phyloP scores from a whole-genome alignment of 2,888 invertebrate species.

The Orchesella flavescens region DNA sequence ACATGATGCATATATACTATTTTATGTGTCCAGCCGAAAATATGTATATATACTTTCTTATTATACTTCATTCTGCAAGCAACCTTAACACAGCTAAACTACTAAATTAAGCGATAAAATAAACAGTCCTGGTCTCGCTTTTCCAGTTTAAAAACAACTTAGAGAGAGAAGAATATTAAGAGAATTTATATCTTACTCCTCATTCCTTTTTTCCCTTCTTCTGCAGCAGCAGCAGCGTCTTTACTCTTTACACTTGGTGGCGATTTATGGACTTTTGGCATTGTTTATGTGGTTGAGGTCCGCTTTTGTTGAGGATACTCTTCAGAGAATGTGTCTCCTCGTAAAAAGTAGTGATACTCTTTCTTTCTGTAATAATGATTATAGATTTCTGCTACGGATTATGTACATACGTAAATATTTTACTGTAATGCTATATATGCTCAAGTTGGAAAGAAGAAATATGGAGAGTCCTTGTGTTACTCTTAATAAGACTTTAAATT shows the following conservation, averaged over 20 bases:
- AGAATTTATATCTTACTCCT: no score
- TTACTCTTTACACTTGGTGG: slow-evolving; percentile 17
- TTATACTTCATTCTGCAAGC: no score
- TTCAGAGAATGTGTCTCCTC: slow-evolving; percentile 1
- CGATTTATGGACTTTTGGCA: slow-evolving; percentile 35
- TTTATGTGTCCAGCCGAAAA: no score
- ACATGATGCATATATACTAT: no score
- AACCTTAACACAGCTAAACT: not conserved
- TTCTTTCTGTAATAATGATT: not conserved
- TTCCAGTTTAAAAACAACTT: not conserved
- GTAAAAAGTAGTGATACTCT: not conserved
- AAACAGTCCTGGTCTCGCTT: not conserved
- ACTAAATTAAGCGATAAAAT: not conserved
- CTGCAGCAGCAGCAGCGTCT: not conserved
- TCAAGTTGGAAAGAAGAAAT: no score
- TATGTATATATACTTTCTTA: no score
- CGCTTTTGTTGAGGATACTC: slow-evolving; percentile 11
- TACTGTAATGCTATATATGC: no score
- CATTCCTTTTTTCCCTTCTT: no score
- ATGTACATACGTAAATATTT: no score
- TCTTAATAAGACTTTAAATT: slow-evolving; percentile 24
- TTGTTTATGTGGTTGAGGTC: slow-evolving; percentile 24
- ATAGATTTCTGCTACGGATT: no score
- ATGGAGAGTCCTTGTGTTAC: no score
- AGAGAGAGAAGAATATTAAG: no score